Conservation (phyloP, 2,113 vertebrate genomes). For the Osmerus eperlanus region DNA sequence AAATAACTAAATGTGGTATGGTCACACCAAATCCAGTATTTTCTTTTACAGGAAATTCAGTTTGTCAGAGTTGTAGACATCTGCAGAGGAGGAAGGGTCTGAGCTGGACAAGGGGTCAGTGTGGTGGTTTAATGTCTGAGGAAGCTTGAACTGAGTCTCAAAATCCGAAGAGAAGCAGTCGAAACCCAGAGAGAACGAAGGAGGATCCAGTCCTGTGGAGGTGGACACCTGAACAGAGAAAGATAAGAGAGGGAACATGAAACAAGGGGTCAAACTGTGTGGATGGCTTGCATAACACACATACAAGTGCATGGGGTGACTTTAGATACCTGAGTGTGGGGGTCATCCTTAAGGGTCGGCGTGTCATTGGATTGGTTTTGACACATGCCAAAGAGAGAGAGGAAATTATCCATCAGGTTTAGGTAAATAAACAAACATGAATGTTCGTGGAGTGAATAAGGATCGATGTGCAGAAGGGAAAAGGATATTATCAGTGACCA, state of each 20-base stretch:
- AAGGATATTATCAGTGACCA: too few relatives aligned
- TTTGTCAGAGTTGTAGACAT: slow-evolving; percentile 52
- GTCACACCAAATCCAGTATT: not conserved
- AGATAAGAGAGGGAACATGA: not conserved
- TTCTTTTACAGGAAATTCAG: slow-evolving; percentile 30
- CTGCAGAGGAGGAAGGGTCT: not conserved
- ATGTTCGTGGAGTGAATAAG: too few relatives aligned
- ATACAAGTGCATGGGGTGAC: too few relatives aligned
- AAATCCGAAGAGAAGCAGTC: not conserved
- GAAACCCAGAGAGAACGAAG: not conserved
- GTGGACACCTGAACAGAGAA: slow-evolving; percentile 6
- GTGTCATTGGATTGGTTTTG: too few relatives aligned
- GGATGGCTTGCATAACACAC: too few relatives aligned
- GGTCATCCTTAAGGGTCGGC: too few relatives aligned
- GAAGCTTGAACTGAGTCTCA: slow-evolving; percentile 29
- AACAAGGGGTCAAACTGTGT: not conserved
- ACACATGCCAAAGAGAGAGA: too few relatives aligned
- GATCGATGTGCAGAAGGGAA: too few relatives aligned
- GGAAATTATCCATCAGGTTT: too few relatives aligned
- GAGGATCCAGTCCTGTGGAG: not conserved
- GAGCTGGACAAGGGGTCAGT: slow-evolving; percentile 27
- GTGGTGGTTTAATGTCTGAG: slow-evolving; percentile 18
- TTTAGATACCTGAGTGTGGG: too few relatives aligned
- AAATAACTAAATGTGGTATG: not conserved
- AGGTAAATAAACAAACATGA: too few relatives aligned